A percentile compares a stretch with the other conserved stretches of the same genome.
Evolutionary conservation across 2,797 vertebrate genomes (phyloP).

Genomic region (Falco berigora): DNA sequence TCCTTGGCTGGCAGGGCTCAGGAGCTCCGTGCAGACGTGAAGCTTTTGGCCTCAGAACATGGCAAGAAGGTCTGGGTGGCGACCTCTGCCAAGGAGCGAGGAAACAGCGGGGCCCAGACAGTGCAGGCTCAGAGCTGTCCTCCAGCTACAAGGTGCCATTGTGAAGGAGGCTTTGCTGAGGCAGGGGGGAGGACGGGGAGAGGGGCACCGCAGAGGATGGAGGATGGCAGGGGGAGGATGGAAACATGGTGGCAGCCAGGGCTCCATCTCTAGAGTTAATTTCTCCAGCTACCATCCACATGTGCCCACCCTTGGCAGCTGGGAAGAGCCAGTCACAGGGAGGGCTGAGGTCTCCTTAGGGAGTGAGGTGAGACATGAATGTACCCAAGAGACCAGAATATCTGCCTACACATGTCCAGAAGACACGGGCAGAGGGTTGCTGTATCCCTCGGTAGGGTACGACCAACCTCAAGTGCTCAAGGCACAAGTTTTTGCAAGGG

Average conservation of each 20-base stretch:
- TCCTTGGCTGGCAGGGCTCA: constrained; percentile 39
- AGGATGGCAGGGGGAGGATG: neutral
- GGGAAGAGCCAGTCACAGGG: neutral
- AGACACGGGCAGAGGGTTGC: neutral
- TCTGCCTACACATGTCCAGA: neutral
- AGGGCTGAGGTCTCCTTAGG: neutral
- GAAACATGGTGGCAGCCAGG: neutral
- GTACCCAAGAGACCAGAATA: neutral
- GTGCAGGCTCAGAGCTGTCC: constrained; percentile 11
- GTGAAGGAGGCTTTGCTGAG: neutral
- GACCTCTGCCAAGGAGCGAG: constrained; percentile 18
- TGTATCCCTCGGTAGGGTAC: rapidly evolving
- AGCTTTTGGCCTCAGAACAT: constrained; percentile 40
- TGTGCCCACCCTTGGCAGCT: neutral
- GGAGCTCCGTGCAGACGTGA: neutral
- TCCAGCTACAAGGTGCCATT: constrained; percentile 36
- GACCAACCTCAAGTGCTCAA: neutral
- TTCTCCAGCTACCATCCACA: rapidly evolving
- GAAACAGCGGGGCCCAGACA: constrained; percentile 7
- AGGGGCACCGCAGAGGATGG: neutral
- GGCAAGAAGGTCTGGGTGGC: constrained; percentile 4
- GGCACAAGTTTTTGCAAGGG: neutral
- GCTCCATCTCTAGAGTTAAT: neutral
- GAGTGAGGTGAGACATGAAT: neutral
- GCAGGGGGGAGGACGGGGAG: neutral